These are phyloP conservation scores for Tiaroga cobitis DNA, from an alignment of 2,797 vertebrate genomes.

Conservation along the genomic window DNA sequence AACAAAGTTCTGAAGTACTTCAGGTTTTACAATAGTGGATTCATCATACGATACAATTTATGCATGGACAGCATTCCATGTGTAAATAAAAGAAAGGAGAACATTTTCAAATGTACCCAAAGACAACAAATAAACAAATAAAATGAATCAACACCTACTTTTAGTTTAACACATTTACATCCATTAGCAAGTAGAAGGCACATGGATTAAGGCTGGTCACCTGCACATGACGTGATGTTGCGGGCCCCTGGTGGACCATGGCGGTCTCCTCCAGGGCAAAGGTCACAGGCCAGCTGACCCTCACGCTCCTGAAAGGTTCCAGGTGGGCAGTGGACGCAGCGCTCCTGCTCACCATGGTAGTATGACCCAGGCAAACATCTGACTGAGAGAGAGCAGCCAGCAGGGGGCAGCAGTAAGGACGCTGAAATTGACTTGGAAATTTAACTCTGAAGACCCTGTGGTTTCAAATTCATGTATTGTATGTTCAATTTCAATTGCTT, in stretches of 20 bases:
- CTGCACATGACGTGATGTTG: slow-evolving; percentile 92
- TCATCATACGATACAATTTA: background rate
- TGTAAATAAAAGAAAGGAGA: background rate
- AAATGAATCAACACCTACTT: background rate
- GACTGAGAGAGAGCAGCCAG: slow-evolving; percentile 87
- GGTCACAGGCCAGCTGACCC: slow-evolving; percentile 96
- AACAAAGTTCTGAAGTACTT: background rate
- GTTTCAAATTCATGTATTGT: background rate
- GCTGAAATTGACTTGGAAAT: slow-evolving; percentile 11
- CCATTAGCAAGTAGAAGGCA: background rate
- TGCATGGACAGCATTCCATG: background rate
- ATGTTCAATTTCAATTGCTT: no score
- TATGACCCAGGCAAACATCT: slow-evolving; percentile 95
- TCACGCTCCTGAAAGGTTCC: slow-evolving; percentile 98
- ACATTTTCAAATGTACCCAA: background rate
- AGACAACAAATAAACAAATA: background rate
- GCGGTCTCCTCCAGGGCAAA: slow-evolving; percentile 92
- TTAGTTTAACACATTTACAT: background rate
- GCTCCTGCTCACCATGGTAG: slow-evolving; percentile 95
- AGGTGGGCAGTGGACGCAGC: slow-evolving; percentile 91
- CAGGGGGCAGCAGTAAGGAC: slow-evolving; percentile 65
- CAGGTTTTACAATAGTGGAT: background rate
- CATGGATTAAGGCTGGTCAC: slow-evolving; percentile 68
- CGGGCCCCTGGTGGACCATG: slow-evolving; percentile 88
- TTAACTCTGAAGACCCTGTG: background rate